Evolutionary conservation across 2,797 vertebrate genomes (phyloP).

Genomic region (Enteromius thamalakanensis): DNA sequence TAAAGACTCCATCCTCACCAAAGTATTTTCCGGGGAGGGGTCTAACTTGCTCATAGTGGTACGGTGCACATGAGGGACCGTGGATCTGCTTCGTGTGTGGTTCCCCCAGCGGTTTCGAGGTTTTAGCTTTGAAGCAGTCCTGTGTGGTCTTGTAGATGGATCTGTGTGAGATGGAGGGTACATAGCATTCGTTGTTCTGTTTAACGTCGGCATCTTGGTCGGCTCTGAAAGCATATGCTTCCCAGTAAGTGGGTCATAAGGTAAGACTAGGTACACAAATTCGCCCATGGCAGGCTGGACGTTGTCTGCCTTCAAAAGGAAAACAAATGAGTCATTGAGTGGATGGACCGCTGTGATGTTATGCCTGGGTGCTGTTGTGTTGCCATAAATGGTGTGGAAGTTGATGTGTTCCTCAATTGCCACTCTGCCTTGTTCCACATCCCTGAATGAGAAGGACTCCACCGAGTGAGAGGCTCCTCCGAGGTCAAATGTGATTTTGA

Average conservation of each 20-base stretch:
- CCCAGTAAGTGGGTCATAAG: conserved; percentile 71
- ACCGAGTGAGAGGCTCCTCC: conserved; percentile 68
- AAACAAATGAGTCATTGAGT: conserved; percentile 87
- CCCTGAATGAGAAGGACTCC: conserved; percentile 82
- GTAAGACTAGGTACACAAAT: conserved; percentile 84
- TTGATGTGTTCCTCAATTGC: conserved; percentile 80
- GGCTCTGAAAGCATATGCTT: conserved; percentile 61
- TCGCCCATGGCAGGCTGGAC: conserved; percentile 84
- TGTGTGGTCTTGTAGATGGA: conserved; percentile 65
- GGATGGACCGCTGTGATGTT: conserved; percentile 67
- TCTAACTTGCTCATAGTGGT: conserved; percentile 57
- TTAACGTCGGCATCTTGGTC: conserved; percentile 51
- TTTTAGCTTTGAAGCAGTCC: conserved; percentile 67
- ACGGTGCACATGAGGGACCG: conserved; percentile 54
- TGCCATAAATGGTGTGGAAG: conserved; percentile 64
- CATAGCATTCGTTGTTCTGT: conserved; percentile 60
- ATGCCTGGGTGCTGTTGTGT: conserved; percentile 38
- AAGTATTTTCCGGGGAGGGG: conserved; percentile 59
- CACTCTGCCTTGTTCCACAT: conserved; percentile 82
- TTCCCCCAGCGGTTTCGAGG: conserved; percentile 71
- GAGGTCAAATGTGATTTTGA: conserved; percentile 74
- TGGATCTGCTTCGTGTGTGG: conserved; percentile 61
- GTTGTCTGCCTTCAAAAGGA: conserved; percentile 82
- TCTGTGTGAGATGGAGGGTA: conserved; percentile 64
- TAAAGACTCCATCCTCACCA: conserved; percentile 66